Evolutionary conservation across 1,140 invertebrate species (phyloP), one percentile per base, ranked within the genome.

Genomic region (Popillia japonica): DNA sequence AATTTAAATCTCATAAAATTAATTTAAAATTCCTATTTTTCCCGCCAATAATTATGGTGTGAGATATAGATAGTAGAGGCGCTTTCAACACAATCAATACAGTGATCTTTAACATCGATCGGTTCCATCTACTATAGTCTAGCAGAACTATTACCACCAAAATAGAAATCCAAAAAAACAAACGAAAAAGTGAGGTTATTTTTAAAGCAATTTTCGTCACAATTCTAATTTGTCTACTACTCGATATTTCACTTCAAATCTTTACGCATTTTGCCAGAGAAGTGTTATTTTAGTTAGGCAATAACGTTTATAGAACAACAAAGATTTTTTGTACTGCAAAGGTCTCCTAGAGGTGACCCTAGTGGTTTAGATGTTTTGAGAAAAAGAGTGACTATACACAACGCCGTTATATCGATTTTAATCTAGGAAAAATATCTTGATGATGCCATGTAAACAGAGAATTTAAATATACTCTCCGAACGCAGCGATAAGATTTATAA

Each of bases 141-240:
- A 23, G 3, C 10, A 2, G 10, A 23, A 68, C 3, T 68, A 17
- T 64, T 64, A 64, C 14, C n/a, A 9, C 8, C n/a, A 9, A 22
- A 8, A 14, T 20, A 17, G 61, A 8, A 27, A 68, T 55, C 17
- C 14, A 68, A 68, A 23, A 34, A 68, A 68, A 68, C 61, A 68
- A 68, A 27, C 22, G 61, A 68, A 68, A 22, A 68, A 27, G 61
- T 68, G 61, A 68, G 61, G 61, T 68, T 68, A 68, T 68, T 68
- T 68, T 68, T 68, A 34, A 27, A 22, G 11, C 8, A 27, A 68
- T 68, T 27, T 27, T 27, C 22, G 22, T 68, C 22, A 48, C 44
- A 7, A 10, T 14, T 48, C 44, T 34, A 1, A 55, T n/a, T 6
- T 17, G 48, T 55, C 48, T 17, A 55, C n/a, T n/a, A 55, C 48